These are phyloP conservation scores for Dysidea cf. avara DNA, from an alignment of 37 sponge, comb jelly and placozoan genomes.

Conservation along the genomic window DNA sequence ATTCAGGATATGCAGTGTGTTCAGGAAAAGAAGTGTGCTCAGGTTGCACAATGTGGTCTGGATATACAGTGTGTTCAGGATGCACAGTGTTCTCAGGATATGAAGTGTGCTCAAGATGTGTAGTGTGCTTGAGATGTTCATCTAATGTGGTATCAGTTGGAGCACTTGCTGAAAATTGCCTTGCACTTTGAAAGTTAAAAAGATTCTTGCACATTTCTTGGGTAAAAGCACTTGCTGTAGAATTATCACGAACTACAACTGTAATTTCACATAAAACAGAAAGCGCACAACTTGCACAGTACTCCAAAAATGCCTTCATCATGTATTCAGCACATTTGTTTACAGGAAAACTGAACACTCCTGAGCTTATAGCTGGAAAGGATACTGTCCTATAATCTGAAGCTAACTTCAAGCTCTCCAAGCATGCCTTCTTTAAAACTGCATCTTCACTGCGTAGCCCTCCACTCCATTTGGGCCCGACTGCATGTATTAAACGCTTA, in stretches of 20 bases:
- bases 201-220: too few relatives aligned
- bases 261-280: conserved; percentile 24
- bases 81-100: too few relatives aligned
- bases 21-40: too few relatives aligned
- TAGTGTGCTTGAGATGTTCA: too few relatives aligned
- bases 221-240: too few relatives aligned
- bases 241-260: conserved; percentile 10
- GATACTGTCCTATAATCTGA: conserved; percentile 35
- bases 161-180: too few relatives aligned
- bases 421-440: conserved; percentile 20
- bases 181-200: too few relatives aligned
- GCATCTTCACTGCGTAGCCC: conserved; percentile 14
- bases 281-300: neutral
- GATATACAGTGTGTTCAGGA: too few relatives aligned
- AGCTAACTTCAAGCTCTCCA: conserved; percentile 7
- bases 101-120: too few relatives aligned
- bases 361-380: conserved; percentile 70
- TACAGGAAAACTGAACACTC: conserved; percentile 60
- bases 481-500: conserved; percentile 64
- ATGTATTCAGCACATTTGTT: conserved; percentile 40
- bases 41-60: too few relatives aligned
- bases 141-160: too few relatives aligned
- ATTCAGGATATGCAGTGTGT: too few relatives aligned
- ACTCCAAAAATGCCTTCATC: conserved; percentile 25
- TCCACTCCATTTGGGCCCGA: conserved; percentile 53